Base-by-base conservation (phyloP, 2,113 vertebrate species). In the Xiphophorus hellerii region DNA sequence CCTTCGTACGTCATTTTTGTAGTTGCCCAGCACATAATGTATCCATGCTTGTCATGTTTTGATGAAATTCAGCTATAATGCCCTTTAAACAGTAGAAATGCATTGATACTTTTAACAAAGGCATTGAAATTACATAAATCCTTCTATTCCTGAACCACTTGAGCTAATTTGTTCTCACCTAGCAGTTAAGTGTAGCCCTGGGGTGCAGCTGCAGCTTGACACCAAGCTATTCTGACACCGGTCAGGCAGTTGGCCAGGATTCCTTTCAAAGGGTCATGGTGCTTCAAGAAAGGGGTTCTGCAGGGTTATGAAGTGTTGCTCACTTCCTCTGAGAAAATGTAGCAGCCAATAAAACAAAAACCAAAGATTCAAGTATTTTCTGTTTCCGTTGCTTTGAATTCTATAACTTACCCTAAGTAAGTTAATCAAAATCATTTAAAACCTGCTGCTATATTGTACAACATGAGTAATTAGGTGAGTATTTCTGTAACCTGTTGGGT, bases 141-240 rank as follows among this genome's bases (percentile, higher is more conserved):
- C 1, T 10, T 1, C 13, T 28, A 25, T 65, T 83, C 60, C n/a
- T n/a, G 48, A 62, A 30, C 13, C 1, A 29, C 64, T 66, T 67
- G 30, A 51, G 31, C 62, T 44, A 51, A 69, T 71, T 42, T 76
- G 17, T 62, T 62, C 22, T 51, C 65, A 74, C 60, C 29, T n/a
- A 31, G 17, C 35, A 37, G 22, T 51, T 12, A n/a, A 63, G 66
- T 51, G 69, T 27, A 35, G 25, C 58, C 0, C 61, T 71, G 69
- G 69, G 33, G 65, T 30, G 9, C 86, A 80, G 82, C 81, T 78
- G 82, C 82, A 81, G 83, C 82, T 69, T 80, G 84, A 88, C 79
- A 86, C 78, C 61, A 71, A 75, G 82, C 87, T 88, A 83, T 69
- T 91, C 85, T 85, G 76, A 92, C 78, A 76, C 37, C 64, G 73